phyloP scores from a whole-genome alignment of 2,888 invertebrate genomes.

The Pachymerium ferrugineum region DNA sequence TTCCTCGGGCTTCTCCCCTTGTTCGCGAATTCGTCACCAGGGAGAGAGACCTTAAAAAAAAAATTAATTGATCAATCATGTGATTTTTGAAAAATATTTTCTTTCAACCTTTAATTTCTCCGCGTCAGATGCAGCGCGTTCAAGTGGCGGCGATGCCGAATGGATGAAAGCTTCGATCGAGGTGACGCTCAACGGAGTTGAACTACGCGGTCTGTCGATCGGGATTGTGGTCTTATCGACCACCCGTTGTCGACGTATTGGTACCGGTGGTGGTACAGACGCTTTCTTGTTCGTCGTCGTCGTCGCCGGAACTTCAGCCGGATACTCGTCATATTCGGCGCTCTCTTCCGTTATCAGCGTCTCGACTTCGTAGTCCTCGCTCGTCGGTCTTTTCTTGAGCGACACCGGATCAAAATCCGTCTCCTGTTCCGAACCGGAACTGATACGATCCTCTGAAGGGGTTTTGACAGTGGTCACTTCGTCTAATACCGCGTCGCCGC shows the following conservation, averaged over 20 bases:
- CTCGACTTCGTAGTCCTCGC: conserved; percentile 36
- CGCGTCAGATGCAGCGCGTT: background rate
- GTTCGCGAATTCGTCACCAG: conserved; percentile 35
- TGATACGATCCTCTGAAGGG: background rate
- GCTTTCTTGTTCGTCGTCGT: background rate
- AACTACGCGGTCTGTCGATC: conserved; percentile 35
- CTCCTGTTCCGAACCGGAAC: conserved; percentile 36
- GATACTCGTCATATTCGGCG: conserved; percentile 34
- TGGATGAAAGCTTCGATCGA: conserved; percentile 35
- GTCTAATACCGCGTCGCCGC: background rate
- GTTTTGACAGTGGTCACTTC: background rate
- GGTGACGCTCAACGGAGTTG: conserved; percentile 34
- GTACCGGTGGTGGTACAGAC: background rate
- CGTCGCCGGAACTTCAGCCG: background rate
- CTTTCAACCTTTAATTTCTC: conserved; percentile 35
- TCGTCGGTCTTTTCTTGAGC: conserved; percentile 31
- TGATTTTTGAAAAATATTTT: too few relatives aligned
- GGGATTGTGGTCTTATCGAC: conserved; percentile 32
- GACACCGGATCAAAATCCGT: conserved; percentile 32
- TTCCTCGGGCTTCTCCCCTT: conserved; percentile 49
- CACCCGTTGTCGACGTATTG: conserved; percentile 25
- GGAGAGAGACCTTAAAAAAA: conserved; percentile 35
- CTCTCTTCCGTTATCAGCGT: conserved; percentile 35
- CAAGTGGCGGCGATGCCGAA: conserved; percentile 29
- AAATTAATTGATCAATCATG: too few relatives aligned